A percentile compares a stretch with the other conserved stretches of the same genome.
These are phyloP conservation scores for Thereva nobilitata DNA, from an alignment of 2,888 invertebrate species.

Conservation along the genomic window DNA sequence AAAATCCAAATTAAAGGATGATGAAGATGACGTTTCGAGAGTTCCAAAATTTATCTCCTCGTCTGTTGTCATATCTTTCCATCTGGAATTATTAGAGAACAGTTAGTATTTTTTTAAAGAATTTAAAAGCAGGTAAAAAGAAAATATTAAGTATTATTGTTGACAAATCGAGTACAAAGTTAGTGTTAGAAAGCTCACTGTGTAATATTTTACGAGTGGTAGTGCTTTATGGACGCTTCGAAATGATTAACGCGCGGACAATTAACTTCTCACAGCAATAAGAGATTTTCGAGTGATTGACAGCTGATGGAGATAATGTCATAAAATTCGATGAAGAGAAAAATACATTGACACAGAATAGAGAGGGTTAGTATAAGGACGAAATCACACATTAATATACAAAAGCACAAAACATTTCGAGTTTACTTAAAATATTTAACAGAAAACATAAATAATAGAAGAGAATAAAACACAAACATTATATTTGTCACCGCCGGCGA, in stretches of 20 bases:
- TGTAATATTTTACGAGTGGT: too few species aligned
- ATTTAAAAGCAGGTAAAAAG: background rate
- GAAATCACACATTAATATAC: background rate
- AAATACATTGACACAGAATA: too few species aligned
- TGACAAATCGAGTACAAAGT: background rate
- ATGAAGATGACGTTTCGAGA: conserved; percentile 36
- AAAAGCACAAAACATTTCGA: background rate
- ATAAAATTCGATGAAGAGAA: too few species aligned
- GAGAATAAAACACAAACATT: conserved; percentile 1
- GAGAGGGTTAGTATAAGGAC: too few species aligned
- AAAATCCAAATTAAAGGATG: conserved; percentile 36
- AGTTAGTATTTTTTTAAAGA: background rate
- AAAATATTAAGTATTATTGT: background rate
- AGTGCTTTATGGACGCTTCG: too few species aligned
- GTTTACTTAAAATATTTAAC: background rate
- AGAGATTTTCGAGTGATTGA: too few species aligned
- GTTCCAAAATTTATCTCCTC: conserved; percentile 37
- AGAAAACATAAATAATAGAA: background rate
- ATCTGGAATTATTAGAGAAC: conserved; percentile 19
- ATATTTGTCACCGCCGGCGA: background rate
- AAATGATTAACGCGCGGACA: too few species aligned
- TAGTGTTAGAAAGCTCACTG: too few species aligned
- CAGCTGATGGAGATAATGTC: too few species aligned
- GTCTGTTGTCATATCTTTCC: conserved; percentile 39
- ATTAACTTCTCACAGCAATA: too few species aligned